A percentile compares a stretch with the other conserved stretches of the same genome.
Evolutionary conservation across 2,888 invertebrate genomes (phyloP).

Genomic region (Spodoptera picta): DNA sequence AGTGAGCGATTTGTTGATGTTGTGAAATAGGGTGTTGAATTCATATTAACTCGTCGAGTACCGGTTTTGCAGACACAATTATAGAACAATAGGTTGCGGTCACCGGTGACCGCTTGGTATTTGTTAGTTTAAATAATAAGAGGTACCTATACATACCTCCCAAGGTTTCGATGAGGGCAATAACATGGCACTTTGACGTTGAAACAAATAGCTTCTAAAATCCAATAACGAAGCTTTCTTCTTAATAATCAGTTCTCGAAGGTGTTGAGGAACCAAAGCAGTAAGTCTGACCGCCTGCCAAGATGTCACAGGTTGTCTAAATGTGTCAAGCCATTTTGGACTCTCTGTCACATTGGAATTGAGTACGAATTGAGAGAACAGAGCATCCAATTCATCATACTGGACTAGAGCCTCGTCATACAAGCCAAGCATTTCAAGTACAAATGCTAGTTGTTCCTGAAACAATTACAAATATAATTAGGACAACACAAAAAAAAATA

Average conservation of each 20-base stretch:
- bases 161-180: constrained; percentile 92
- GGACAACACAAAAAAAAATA: background rate
- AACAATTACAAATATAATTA: no score
- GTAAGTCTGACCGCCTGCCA: constrained; percentile 95
- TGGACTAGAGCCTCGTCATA: constrained; percentile 98
- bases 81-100: no score
- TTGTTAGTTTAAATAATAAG: no score
- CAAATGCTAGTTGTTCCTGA: constrained; percentile 98
- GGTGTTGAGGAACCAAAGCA: constrained; percentile 88
- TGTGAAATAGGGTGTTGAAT: no score
- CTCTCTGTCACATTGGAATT: constrained; percentile 97
- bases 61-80: no score
- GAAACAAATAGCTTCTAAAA: constrained; percentile 97
- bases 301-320: constrained; percentile 93
- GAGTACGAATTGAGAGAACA: constrained; percentile 98
- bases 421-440: constrained; percentile 97
- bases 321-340: constrained; percentile 95
- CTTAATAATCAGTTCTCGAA: constrained; percentile 84
- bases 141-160: constrained; percentile 90
- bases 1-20: no score
- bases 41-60: no score
- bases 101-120: no score
- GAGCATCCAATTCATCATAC: constrained; percentile 98
- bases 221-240: constrained; percentile 93
- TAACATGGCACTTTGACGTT: constrained; percentile 96